A percentile compares a stretch with the other conserved stretches of the same genome.
phyloP scores from a whole-genome alignment of 2,113 vertebrate genomes.

The Bufo gargarizans region DNA sequence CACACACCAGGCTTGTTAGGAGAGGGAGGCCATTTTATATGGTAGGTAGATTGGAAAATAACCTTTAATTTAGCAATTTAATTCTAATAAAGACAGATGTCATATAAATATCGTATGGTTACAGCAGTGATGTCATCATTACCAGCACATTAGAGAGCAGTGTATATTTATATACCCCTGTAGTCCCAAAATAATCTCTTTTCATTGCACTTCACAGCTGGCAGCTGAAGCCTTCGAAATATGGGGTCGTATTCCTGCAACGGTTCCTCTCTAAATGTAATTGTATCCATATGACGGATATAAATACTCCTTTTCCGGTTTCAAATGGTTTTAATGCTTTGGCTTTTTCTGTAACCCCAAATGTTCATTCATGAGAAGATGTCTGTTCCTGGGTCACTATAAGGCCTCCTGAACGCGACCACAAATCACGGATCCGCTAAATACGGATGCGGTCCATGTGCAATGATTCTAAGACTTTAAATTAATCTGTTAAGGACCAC shows the following conservation, averaged over 20 bases:
- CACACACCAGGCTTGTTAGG: not conserved
- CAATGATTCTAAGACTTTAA: not conserved
- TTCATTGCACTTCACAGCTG: constrained; percentile 29
- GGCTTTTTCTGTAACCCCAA: not conserved
- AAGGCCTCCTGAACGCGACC: no score
- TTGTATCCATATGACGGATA: constrained; percentile 18
- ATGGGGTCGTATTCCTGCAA: not conserved
- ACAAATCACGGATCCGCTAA: no score
- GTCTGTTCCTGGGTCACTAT: not conserved
- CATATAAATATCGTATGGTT: not conserved
- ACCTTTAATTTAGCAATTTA: not conserved
- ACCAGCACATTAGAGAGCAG: not conserved
- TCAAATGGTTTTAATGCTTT: constrained; percentile 19
- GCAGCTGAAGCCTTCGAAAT: constrained; percentile 15
- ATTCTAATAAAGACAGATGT: not conserved
- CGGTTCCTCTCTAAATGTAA: constrained; percentile 21
- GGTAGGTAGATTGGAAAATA: not conserved
- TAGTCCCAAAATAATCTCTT: not conserved
- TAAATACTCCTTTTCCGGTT: constrained; percentile 39
- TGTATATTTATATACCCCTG: not conserved
- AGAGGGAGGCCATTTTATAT: not conserved
- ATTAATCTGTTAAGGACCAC: no score
- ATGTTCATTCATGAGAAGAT: constrained; percentile 18
- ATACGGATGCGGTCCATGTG: no score
- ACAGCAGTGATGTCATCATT: constrained; percentile 1